Conservation (phyloP, 2,888 invertebrate species). For the Limenitis camilla region DNA sequence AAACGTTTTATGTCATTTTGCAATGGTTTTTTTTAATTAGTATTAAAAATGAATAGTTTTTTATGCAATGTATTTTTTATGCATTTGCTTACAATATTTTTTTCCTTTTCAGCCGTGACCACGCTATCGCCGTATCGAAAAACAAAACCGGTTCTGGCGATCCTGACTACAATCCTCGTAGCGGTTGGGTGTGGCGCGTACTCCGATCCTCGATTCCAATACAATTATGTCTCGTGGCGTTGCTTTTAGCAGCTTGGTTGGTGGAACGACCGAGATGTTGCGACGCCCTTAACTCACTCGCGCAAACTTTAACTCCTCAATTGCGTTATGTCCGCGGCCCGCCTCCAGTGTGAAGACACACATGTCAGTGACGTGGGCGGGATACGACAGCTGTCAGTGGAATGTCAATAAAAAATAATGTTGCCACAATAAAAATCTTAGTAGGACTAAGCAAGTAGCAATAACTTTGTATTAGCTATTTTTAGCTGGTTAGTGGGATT, state of each 20-base stretch:
- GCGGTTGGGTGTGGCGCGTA: conserved; percentile 82
- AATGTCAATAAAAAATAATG: no score
- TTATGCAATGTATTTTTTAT: no score
- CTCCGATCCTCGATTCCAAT: conserved; percentile 85
- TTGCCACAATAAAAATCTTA: no score
- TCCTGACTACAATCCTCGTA: conserved; percentile 71
- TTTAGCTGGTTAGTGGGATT: background rate
- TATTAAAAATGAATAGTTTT: no score
- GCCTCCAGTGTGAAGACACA: conserved; percentile 71
- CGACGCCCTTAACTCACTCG: conserved; percentile 84
- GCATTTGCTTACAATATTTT: background rate
- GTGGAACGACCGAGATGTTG: conserved; percentile 86
- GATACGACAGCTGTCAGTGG: conserved; percentile 7
- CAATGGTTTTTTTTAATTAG: no score
- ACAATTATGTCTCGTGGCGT: conserved; percentile 82
- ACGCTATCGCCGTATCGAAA: conserved; percentile 43
- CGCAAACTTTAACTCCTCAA: conserved; percentile 84
- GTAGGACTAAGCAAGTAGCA: background rate
- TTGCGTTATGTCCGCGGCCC: conserved; percentile 88
- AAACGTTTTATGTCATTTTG: no score
- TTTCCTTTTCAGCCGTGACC: conserved; percentile 38
- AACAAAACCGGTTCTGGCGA: conserved; percentile 74
- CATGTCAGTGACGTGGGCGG: conserved; percentile 1
- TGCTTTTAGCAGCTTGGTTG: conserved; percentile 83
- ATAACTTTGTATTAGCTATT: background rate